Base-by-base conservation (phyloP, 2,888 invertebrate species). In the Oasisia sp. region DNA sequence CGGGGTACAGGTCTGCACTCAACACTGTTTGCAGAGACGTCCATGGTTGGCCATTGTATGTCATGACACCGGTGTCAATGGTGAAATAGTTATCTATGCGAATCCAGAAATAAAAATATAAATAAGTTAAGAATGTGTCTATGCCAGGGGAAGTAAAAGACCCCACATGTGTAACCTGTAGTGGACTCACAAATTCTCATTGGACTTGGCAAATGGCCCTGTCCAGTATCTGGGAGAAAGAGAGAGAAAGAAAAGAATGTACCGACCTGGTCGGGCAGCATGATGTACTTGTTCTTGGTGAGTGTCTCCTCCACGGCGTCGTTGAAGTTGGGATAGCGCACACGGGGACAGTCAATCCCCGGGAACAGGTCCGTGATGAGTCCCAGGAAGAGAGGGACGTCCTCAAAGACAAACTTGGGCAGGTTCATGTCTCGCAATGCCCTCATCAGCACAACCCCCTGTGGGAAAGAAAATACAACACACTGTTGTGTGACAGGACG, bases 361-460 rank as follows among this genome's bases (percentile, higher is more conserved):
- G 99, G 99, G 96, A 99, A 99, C 93, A 99, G 96, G 96, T 99
- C 99, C 95, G 98, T 97, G 94, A 98, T 98, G 92, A 98, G 97
- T 0, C 98, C 98, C 94, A 98, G 96, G 96, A 99, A 99, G 12
- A 99, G 96, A 0, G 98, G 98, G 0, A 98, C 98, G 96, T 99
- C 99, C 95, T 99, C 98, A 95, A 97, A 98, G 38, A 99, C 98
- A 96, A 99, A 98, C 96, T 99, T 99, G 0, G 99, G 98, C 94
- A 98, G 97, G 96, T 99, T 99, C 98, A 98, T 98, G 95, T 99
- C 99, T 94, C 98, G 97, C 89, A 99, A 97, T 1, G 99, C 98
- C 95, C 98, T 97, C 98, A 99, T 98, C 32, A 99, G 97, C 7
- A 99, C 98, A 94, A 98, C 97, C 94, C 98, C 97, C 97, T 96